Percentiles rank a stretch among this genome's conserved stretches.
phyloP scores from a whole-genome alignment of 1,140 invertebrate genomes.

The Melitaea cinxia region DNA sequence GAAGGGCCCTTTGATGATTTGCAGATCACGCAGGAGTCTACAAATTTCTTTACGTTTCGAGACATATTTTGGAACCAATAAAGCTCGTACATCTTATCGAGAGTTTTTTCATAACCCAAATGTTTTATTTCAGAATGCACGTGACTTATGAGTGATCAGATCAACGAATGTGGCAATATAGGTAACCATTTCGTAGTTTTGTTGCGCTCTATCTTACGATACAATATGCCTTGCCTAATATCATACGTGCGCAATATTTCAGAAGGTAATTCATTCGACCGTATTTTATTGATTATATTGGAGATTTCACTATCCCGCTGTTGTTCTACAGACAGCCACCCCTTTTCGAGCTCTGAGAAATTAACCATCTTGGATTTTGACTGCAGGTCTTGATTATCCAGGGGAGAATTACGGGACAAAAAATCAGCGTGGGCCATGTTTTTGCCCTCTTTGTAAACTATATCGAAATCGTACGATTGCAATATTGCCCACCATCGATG shows the following conservation, averaged over 20 bases:
- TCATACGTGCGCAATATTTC: conserved; percentile 5
- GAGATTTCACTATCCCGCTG: too few relatives aligned
- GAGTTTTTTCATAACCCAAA: conserved; percentile 8
- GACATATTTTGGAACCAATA: conserved; percentile 7
- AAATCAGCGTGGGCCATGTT: conserved; percentile 32
- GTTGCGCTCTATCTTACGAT: neutral
- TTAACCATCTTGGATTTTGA: too few relatives aligned
- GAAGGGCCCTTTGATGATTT: neutral
- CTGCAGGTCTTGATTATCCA: too few relatives aligned
- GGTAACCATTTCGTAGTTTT: conserved; percentile 4
- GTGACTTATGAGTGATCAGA: conserved; percentile 7
- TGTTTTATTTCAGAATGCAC: conserved; percentile 15
- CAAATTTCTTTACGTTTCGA: too few relatives aligned
- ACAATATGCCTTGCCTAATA: conserved; percentile 2
- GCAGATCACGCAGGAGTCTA: neutral
- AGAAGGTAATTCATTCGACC: neutral
- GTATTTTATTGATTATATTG: too few relatives aligned
- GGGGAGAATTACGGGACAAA: conserved; percentile 1
- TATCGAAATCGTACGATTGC: conserved; percentile 34
- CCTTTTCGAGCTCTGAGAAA: too few relatives aligned
- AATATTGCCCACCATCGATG: conserved; percentile 50
- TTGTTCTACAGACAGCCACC: too few relatives aligned
- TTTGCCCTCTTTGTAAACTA: conserved; percentile 27
- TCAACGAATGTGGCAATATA: neutral
- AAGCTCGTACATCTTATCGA: conserved; percentile 13